Evolutionary conservation across 1,140 invertebrate genomes (phyloP).

Genomic region (Cydia strobilella): DNA sequence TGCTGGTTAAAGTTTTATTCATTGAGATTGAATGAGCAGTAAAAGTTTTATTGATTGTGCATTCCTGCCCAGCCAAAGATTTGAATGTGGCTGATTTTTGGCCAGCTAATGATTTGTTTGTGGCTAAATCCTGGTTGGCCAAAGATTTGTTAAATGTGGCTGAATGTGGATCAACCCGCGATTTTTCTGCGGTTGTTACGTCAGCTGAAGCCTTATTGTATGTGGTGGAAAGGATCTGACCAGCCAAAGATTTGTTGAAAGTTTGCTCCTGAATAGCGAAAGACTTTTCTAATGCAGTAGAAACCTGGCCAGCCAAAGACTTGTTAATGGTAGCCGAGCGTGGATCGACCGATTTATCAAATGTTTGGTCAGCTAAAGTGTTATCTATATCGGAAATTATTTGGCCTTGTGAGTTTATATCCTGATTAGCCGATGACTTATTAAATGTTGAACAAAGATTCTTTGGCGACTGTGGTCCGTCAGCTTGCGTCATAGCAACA

Average conservation of each 20-base stretch:
- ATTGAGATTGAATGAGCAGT: background rate
- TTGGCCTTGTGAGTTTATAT: background rate
- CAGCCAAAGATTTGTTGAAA: background rate
- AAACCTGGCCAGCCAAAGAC: background rate
- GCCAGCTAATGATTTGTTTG: background rate
- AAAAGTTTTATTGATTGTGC: background rate
- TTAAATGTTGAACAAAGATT: background rate
- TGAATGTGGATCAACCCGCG: background rate
- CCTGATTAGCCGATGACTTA: background rate
- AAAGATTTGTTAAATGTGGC: background rate
- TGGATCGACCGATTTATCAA: background rate
- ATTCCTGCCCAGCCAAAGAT: background rate
- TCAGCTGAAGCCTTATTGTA: background rate
- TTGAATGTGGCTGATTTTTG: background rate
- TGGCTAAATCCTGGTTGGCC: background rate
- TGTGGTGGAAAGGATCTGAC: background rate
- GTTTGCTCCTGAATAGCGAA: background rate
- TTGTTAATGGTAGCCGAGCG: background rate
- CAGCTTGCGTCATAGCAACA: conserved; percentile 36
- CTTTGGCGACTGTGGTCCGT: background rate
- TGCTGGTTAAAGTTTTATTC: background rate
- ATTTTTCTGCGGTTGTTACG: background rate
- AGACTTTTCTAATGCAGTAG: background rate
- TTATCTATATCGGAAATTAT: background rate
- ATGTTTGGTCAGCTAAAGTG: background rate